Evolutionary conservation across 2,888 invertebrate species (phyloP).

Genomic region (Melinaea marsaeus): DNA sequence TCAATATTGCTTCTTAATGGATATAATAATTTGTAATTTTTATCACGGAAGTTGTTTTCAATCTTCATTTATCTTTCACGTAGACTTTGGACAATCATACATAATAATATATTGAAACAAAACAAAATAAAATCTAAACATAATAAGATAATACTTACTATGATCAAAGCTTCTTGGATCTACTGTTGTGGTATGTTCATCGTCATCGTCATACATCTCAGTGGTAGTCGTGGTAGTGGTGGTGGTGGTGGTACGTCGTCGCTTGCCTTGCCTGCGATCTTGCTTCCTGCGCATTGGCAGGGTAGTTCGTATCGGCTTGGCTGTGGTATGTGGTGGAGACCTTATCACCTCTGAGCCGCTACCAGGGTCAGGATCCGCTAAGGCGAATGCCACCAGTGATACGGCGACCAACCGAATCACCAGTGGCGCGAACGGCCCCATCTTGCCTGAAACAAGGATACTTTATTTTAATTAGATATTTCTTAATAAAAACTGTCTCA

Average conservation of each 20-base stretch:
- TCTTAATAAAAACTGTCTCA: too few relatives aligned
- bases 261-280: conserved; percentile 50
- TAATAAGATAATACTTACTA: conserved; percentile 49
- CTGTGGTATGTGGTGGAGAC: conserved; percentile 28
- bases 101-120: not conserved
- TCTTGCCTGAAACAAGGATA: conserved; percentile 49
- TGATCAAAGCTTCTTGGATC: conserved; percentile 65
- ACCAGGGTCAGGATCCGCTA: conserved; percentile 53
- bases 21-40: not conserved
- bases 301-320: conserved; percentile 32
- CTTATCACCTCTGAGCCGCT: conserved; percentile 30
- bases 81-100: too few relatives aligned
- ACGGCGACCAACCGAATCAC: conserved; percentile 62
- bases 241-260: conserved; percentile 57
- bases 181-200: conserved; percentile 56
- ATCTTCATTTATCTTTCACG: too few relatives aligned
- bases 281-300: conserved; percentile 42
- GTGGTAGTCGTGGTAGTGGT: conserved; percentile 53
- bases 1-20: not conserved
- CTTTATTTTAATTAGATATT: not conserved
- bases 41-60: too few relatives aligned
- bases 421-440: conserved; percentile 68
- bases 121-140: not conserved
- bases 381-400: conserved; percentile 71
- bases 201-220: conserved; percentile 52